These are phyloP conservation scores for Agonopterix alstromeriana DNA, from an alignment of 2,888 invertebrate species.

Conservation along the genomic window DNA sequence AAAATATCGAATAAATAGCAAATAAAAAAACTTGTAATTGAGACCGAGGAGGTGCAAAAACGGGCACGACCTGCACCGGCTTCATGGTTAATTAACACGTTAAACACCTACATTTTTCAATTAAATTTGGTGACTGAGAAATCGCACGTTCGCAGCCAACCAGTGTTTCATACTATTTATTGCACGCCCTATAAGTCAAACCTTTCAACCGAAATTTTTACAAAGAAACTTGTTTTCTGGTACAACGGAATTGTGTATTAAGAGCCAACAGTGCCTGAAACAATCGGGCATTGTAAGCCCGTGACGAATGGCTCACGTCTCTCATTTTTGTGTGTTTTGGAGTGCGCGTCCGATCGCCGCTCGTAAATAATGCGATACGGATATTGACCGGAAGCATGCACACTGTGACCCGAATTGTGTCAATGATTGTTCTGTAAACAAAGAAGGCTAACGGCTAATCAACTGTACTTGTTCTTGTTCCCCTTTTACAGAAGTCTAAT, in stretches of 20 bases:
- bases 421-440: conserved; percentile 49
- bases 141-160: conserved; percentile 12
- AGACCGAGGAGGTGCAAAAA: conserved; percentile 54
- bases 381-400: conserved; percentile 65
- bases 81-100: conserved; percentile 65
- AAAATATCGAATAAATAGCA: conserved; percentile 55
- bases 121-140: conserved; percentile 45
- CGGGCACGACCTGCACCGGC: conserved; percentile 36
- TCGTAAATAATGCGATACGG: conserved; percentile 60
- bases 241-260: conserved; percentile 45
- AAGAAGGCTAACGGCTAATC: conserved; percentile 35
- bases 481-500: no score
- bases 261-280: conserved; percentile 50
- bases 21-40: conserved; percentile 51
- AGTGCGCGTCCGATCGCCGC: conserved; percentile 52
- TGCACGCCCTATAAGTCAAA: conserved; percentile 16
- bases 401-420: conserved; percentile 50
- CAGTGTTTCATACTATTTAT: conserved; percentile 20
- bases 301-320: conserved; percentile 60
- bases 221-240: conserved; percentile 46
- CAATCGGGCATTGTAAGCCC: conserved; percentile 62
- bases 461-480: conserved; percentile 12
- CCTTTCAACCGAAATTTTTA: conserved; percentile 34
- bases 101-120: conserved; percentile 56
- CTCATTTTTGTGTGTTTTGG: conserved; percentile 68